phyloP scores from a whole-genome alignment of 1,140 invertebrate species.

The Musca vetustissima region DNA sequence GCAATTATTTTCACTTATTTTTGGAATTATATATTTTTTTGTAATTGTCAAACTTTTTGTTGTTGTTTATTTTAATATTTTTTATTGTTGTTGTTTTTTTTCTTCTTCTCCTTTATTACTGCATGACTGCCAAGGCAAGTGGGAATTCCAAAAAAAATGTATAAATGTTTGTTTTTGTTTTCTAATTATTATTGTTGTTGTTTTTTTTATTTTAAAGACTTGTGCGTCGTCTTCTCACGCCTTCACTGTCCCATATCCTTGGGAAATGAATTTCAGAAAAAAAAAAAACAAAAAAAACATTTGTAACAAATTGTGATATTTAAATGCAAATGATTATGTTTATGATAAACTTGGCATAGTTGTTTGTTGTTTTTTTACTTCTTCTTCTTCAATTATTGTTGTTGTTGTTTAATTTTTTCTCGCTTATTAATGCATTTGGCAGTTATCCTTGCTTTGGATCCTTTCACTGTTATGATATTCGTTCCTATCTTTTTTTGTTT shows the following conservation, averaged over 20 bases:
- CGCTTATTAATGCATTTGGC: not conserved
- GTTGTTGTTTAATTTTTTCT: slow-evolving; percentile 2
- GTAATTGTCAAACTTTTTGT: too few species aligned
- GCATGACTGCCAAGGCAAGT: too few species aligned
- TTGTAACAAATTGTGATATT: slow-evolving; percentile 10
- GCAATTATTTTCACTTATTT: too few species aligned
- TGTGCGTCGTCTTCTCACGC: not conserved
- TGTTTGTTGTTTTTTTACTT: slow-evolving; percentile 9
- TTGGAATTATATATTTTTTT: too few species aligned
- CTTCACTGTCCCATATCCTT: not conserved
- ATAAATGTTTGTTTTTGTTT: too few species aligned
- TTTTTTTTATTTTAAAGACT: too few species aligned
- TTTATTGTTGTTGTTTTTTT: too few species aligned
- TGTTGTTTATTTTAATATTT: too few species aligned
- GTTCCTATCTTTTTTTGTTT: not conserved
- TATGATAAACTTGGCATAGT: slow-evolving; percentile 1
- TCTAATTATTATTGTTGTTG: too few species aligned
- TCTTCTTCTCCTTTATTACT: too few species aligned
- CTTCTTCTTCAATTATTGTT: slow-evolving; percentile 4
- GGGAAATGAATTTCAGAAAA: too few species aligned
- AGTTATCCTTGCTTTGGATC: not conserved
- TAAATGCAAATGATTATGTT: slow-evolving; percentile 13
- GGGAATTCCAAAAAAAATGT: too few species aligned
- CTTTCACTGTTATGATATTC: slow-evolving; percentile 4
- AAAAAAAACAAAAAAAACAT: not conserved